Evolutionary conservation across 2,888 invertebrate genomes (phyloP), one percentile per base, ranked within the genome.

Genomic region (Tenthredo amoena): DNA sequence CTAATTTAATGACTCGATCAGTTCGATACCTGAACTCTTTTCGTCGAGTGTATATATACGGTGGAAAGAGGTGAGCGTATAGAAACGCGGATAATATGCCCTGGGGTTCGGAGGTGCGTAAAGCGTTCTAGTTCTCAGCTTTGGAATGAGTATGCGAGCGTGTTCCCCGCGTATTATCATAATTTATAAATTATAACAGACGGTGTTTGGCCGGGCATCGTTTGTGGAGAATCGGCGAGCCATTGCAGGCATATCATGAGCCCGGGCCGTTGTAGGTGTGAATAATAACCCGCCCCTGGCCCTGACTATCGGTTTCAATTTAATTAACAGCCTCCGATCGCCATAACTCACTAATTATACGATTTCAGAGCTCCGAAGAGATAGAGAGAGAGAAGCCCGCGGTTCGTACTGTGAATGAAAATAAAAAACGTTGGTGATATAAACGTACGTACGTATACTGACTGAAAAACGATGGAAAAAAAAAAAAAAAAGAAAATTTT

Each of bases 281-380:
- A 89, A 88, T 89, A 91, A 91, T 90, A 89, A 90, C 89, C 85
- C 87, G 88, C 86, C 87, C 88, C 88, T 84, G 84, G 84, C 74
- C 40, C 86, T 85, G 87, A 87, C 89, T 91, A 92, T 92, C 90
- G 90, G 86, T 90, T 90, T 88, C 90, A 88, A 91, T 92, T 92
- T 91, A 91, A 92, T 92, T 91, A 91, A 92, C 91, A 91, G 88
- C 88, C 89, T 88, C 87, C 90, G 88, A 89, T 87, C 88, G 89
- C 90, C 91, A 90, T 91, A 91, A 92, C 90, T 92, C 89, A 89
- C 91, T 92, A 92, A 92, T 92, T 92, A 91, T 83, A 83, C 83
- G 83, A 83, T 83, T 83, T 50, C 68, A 68, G 83, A 83, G 34
- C 43, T 26, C 40, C 65, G 58, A n/a, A n/a, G 58, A 18, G 58